These are phyloP conservation scores for Cantharis rufa DNA, from an alignment of 2,888 invertebrate genomes.

Conservation along the genomic window DNA sequence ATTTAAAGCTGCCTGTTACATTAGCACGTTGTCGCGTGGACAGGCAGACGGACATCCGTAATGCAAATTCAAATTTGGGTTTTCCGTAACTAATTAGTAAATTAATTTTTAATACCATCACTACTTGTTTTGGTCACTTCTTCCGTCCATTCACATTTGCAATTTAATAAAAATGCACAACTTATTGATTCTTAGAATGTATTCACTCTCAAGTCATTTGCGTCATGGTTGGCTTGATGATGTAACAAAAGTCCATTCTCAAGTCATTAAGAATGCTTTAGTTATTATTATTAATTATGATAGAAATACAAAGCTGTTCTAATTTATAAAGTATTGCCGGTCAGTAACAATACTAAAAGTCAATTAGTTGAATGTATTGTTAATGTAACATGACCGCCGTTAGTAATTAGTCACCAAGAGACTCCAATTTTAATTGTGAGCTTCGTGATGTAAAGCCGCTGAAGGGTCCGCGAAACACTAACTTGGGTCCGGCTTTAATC, in stretches of 20 bases:
- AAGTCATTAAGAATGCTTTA: background rate
- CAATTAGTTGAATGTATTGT: constrained; percentile 24
- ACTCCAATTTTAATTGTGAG: constrained; percentile 30
- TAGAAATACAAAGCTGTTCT: background rate
- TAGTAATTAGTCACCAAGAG: constrained; percentile 31
- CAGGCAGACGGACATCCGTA: constrained; percentile 7
- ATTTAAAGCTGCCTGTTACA: constrained; percentile 37
- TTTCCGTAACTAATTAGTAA: background rate
- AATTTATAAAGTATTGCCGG: constrained; percentile 18
- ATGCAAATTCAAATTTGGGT: background rate
- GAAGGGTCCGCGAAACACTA: constrained; percentile 28
- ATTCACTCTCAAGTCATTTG: background rate
- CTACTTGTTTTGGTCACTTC: background rate
- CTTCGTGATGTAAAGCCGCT: constrained; percentile 14
- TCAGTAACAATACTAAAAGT: constrained; percentile 9
- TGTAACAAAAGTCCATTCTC: background rate
- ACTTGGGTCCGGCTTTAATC: constrained; percentile 48
- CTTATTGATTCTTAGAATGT: background rate
- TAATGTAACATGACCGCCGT: constrained; percentile 25
- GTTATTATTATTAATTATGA: constrained; percentile 2
- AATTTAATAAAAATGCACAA: background rate
- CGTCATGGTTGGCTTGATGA: background rate
- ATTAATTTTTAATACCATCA: background rate
- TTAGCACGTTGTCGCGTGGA: constrained; percentile 14
- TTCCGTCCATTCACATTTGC: background rate